Base-by-base conservation (phyloP, 2,888 invertebrate species). In the Cosmopolites sordidus region DNA sequence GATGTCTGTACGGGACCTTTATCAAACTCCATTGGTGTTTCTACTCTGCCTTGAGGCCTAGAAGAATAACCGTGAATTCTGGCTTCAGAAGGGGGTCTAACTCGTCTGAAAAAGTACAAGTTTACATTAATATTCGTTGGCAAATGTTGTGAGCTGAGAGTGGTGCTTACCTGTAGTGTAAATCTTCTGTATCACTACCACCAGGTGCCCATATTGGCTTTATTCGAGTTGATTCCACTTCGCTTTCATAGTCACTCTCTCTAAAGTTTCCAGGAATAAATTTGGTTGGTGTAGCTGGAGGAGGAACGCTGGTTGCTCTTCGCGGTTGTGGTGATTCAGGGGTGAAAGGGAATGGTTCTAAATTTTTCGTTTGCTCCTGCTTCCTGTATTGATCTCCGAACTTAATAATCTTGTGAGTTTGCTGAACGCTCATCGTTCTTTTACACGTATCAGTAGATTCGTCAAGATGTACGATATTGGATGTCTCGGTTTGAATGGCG, bases 181-280 rank as follows among this genome's bases (percentile, higher is more conserved):
- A 76, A 41, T 80, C 79, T 44, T 82, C 79, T 0, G 74, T 75
- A 50, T 82, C 82, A 46, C 76, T 77, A 14, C 80, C 81, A 9
- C 76, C 73, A 0, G 85, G 85, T 0, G 79, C 76, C 86, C 86
- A 86, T 50, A 81, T 77, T 0, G 83, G 77, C 48, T 78, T 79
- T 52, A 86, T 84, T 62, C 77, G 76, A 0, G 76, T 69, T 11
- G 76, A 73, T 55, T 86, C 86, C 3, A 81, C 75, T 63, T 86
- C 86, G 66, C 83, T 84, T 62, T 86, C 85, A 61, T 86, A 86
- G 63, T 86, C 86, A 47, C 83, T 84, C 62, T 85, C 84, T 12
- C 79, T 75, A 58, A 81, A 83, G 54, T 83, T 82, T 9, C 83
- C 83, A 4, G 79, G 81, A 15, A 82, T 69, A 64, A 86, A 86